Base-by-base conservation (phyloP, 2,797 vertebrate genomes). In the Discoglossus pictus region DNA sequence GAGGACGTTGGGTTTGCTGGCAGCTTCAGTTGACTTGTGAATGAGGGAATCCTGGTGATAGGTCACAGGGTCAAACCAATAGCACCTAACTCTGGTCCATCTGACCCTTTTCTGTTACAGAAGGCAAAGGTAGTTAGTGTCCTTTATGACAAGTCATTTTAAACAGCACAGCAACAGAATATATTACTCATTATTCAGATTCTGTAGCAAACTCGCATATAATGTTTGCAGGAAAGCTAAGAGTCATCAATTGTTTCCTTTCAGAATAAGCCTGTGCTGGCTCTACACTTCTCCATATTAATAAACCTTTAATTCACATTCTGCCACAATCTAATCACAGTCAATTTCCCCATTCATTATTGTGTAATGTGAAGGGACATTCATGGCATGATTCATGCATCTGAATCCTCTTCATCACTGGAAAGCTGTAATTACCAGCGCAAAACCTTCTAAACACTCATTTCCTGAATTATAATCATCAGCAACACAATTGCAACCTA, bases 401-500 rank as follows among this genome's bases (percentile, higher is more conserved):
- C 55, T 25, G 39, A 59, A 61, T 71, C 61, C 61, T 59, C 52
- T 46, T 65, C 36, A 59, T 65, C 61, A 44, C 13, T 18, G 54
- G 3, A 59, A 52, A 15, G 25, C 46, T 51, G 47, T 64, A 71
- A 71, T 71, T 71, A 65, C 48, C 27, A 59, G 53, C 7, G 46
- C 38, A 52, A 65, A 52, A 12, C 36, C 61, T 64, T 58, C 43
- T 56, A 58, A 64, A 71, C 68, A 59, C 53, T 71, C n/a, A 65
- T 64, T 71, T 71, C 53, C 61, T 50, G 53, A 59, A 71, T 65
- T 71, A 71, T 62, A 71, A 44, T n/a, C 25, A 65, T 65, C 68
- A 64, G 27, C 44, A 58, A 65, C 52, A 71, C 61, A 71, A 65
- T 51, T 58, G 52, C 53, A 71, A 58, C 25, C 53, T 52, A 38